These are phyloP conservation scores for Cryptotermes secundus DNA, from an alignment of 1,140 invertebrate genomes.

Conservation along the genomic window DNA sequence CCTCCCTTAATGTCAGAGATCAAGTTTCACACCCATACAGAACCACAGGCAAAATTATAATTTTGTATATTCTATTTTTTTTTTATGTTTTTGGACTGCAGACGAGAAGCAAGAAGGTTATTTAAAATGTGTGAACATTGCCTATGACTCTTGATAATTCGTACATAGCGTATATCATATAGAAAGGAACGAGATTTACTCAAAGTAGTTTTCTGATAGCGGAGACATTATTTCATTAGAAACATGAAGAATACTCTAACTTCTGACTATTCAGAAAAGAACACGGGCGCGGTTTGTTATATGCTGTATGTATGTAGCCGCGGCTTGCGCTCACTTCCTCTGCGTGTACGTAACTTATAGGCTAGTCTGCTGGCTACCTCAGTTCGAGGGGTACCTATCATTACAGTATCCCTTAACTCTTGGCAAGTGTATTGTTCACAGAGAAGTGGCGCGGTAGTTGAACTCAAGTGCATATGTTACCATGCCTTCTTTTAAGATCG, in stretches of 20 bases:
- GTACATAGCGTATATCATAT: background rate
- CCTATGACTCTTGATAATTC: background rate
- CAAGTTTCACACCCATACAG: no score
- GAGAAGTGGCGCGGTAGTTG: background rate
- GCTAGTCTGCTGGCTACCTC: background rate
- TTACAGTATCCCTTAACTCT: background rate
- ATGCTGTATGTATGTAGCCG: background rate
- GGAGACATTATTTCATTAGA: constrained; percentile 6
- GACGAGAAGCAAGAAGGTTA: no score
- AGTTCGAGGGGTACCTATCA: background rate
- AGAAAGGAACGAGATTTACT: background rate
- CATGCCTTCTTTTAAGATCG: no score
- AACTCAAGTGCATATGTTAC: background rate
- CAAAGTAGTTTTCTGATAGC: background rate
- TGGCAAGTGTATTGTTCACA: background rate
- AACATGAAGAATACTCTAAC: background rate
- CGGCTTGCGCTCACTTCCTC: background rate
- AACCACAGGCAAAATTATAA: no score
- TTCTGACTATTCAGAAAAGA: background rate
- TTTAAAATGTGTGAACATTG: background rate
- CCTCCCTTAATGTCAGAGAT: no score
- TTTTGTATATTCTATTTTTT: no score
- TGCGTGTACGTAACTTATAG: background rate
- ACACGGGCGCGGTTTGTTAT: background rate
- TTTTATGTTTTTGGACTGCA: no score